These are phyloP conservation scores for Diloba caeruleocephala DNA, from an alignment of 2,888 invertebrate species.

Conservation along the genomic window DNA sequence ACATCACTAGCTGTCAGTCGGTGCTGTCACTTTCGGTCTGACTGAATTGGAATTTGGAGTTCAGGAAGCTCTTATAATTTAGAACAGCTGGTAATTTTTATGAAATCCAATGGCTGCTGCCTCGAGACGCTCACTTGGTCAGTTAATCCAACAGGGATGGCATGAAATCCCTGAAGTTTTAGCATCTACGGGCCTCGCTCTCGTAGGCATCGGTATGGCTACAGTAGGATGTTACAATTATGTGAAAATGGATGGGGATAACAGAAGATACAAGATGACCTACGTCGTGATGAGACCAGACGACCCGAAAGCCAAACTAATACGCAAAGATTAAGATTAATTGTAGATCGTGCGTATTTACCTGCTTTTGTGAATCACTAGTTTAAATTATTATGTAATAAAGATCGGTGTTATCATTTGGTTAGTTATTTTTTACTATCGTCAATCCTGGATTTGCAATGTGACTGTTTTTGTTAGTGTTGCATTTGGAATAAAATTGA, in stretches of 20 bases:
- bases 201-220: slow-evolving; percentile 88
- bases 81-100: background rate
- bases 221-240: slow-evolving; percentile 84
- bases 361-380: slow-evolving; percentile 44
- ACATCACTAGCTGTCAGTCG: no score
- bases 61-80: no score
- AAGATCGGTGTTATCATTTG: slow-evolving; percentile 59
- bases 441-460: background rate
- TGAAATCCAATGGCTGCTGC: slow-evolving; percentile 70
- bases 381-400: slow-evolving; percentile 81
- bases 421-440: slow-evolving; percentile 13
- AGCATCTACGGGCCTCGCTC: slow-evolving; percentile 88
- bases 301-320: slow-evolving; percentile 90
- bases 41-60: no score
- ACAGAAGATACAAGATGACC: slow-evolving; percentile 90
- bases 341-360: slow-evolving; percentile 18
- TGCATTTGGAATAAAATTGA: no score
- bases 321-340: slow-evolving; percentile 84
- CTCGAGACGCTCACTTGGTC: slow-evolving; percentile 73
- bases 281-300: slow-evolving; percentile 91
- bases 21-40: no score
- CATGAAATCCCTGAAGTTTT: slow-evolving; percentile 93
- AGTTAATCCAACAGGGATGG: slow-evolving; percentile 86
- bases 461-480: no score
- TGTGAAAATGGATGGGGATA: slow-evolving; percentile 90